Base-by-base conservation (phyloP, 2,888 invertebrate genomes). In the Stenichneumon culpator region DNA sequence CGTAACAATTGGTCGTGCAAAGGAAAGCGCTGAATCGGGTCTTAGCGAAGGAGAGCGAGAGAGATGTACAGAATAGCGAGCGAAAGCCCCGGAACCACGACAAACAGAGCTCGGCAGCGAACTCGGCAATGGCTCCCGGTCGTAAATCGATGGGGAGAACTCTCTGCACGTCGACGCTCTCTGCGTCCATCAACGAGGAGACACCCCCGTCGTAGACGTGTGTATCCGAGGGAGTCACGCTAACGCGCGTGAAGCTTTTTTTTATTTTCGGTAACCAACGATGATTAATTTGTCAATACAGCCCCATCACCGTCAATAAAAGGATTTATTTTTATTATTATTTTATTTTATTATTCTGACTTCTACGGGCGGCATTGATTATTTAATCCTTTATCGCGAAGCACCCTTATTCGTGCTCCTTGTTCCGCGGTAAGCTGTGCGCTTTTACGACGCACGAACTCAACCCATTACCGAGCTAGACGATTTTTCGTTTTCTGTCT, bases 1-100 rank as follows among this genome's bases (percentile, higher is more conserved):
- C 74, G 68, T 80, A 82, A 87, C 89, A 86, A 88, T 88, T 89
- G 87, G 80, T 86, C 79, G 88, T 47, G 90, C 90, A 90, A 90
- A 88, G 87, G 88, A 90, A 90, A 91, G 83, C 87, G 90, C 90
- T 90, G 90, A 90, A 90, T 90, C 90, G 90, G 70, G 22, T 63
- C 70, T 79, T 67, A 52, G 70, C 57, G 57, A 67, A 57, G 11
- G 39, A 68, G 44, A 54, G 47, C 44, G 57, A 69, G 19, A 78
- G 57, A 60, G 78, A 69, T n/a, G 6, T n/a, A 22, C 6, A n/a
- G 60, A 28, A 60, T 16, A 60, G 19, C 9, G 28, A 65, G 36
- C 63, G 50, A 47, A 52, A 87, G 77, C 57, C 81, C 86, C 84
- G 80, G 87, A 90, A 90, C 89, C 87, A 88, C 88, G 86, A 87